Evolutionary conservation across 2,113 vertebrate genomes (phyloP), one percentile per base, ranked within the genome.

Genomic region (human (Homo sapiens)): DNA sequence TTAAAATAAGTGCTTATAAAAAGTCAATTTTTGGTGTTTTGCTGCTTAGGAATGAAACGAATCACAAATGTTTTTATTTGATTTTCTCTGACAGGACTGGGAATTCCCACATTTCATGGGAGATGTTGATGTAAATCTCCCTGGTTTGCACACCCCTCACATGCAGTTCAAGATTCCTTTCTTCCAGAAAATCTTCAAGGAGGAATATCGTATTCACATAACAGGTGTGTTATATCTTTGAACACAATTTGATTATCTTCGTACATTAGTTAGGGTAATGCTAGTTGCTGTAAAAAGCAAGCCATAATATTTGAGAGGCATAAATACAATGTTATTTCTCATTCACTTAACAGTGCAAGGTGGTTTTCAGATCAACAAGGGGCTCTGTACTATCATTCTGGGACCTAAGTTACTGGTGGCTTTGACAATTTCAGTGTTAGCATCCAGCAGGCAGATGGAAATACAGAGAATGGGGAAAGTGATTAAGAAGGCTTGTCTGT

Each of bases 101-200:
- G 99, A 99, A 96, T 99, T 99, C 98, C 99, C 99, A 91, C 99
- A 99, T 97, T 99, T 99, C 98, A 99, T 99, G 99, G 99, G 99
- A 43, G 99, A 99, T 97, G 99, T 99, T 90, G 99, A 99, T 97
- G 99, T 99, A 97, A 99, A 99, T 98, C 99, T 99, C 75, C 99
- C 99, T 10, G 99, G 99, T 14, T 98, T 99, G 97, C 99, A 99
- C 64, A 99, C 99, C 20, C 99, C 99, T 25, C 99, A 99, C 48
- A 99, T 99, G 97, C 99, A 99, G 96, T 99, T 99, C 98, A 99
- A 99, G 98, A 98, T 99, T 64, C 99, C 99, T 87, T 99, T 99
- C 97, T 99, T 99, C 98, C 99, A 99, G 98, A 98, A 99, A 70
- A 98, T 99, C 96, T 99, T 99, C 93, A 99, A 99, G 98, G 99